Conservation (phyloP, 2,113 vertebrate species). For the Anguilla japonica region DNA sequence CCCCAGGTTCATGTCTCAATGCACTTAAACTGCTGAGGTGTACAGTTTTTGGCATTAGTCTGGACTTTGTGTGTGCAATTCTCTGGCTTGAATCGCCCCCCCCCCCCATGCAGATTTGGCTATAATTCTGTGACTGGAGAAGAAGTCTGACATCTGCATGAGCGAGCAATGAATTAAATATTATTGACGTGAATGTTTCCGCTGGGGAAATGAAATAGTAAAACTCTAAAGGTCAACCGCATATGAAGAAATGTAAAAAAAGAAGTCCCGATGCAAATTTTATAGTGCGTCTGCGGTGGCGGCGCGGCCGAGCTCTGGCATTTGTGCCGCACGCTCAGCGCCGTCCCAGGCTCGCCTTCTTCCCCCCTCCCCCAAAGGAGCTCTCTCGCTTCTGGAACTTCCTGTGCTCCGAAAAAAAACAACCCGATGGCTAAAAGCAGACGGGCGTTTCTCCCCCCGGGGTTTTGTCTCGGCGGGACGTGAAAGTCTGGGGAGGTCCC, state of each 20-base stretch:
- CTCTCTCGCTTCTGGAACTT: neutral
- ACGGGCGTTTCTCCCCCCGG: neutral
- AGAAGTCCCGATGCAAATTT: neutral
- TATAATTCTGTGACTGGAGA: neutral
- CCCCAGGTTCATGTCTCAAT: too few relatives aligned
- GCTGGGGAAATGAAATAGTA: neutral
- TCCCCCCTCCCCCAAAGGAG: neutral
- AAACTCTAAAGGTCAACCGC: constrained; percentile 5
- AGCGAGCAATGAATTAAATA: constrained; percentile 5
- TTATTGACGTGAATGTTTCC: constrained; percentile 9
- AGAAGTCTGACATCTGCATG: neutral
- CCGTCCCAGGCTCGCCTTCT: neutral
- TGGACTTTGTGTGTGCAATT: too few relatives aligned
- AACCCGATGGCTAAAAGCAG: neutral
- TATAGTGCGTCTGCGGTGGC: neutral
- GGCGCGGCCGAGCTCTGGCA: neutral
- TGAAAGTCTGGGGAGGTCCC: neutral
- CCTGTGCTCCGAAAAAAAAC: neutral
- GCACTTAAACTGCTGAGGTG: too few relatives aligned
- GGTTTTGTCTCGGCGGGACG: neutral
- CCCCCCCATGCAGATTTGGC: neutral
- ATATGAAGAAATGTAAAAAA: neutral
- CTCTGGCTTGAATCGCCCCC: too few relatives aligned
- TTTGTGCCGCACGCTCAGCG: neutral
- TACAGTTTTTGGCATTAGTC: too few relatives aligned